Evolutionary conservation across 1,140 invertebrate genomes (phyloP).

Genomic region (Ridgeia piscesae): DNA sequence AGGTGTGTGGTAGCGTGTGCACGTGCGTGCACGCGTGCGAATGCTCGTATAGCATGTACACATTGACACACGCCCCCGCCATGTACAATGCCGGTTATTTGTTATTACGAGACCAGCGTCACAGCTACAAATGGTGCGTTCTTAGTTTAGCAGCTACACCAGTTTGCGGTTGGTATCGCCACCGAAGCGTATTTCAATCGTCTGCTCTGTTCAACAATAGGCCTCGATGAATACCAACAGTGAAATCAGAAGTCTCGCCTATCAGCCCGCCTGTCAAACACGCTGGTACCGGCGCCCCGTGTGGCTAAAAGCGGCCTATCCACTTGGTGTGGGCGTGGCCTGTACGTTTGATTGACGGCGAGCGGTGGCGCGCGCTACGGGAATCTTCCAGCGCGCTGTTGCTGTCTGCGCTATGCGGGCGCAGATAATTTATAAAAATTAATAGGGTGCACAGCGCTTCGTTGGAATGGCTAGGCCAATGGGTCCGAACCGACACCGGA

Average conservation of each 20-base stretch:
- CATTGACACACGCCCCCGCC: neutral
- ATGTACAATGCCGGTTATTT: neutral
- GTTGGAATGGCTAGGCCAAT: neutral
- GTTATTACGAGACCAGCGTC: neutral
- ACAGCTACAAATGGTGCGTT: neutral
- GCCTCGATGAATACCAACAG: neutral
- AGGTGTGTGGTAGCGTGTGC: neutral
- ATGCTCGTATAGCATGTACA: neutral
- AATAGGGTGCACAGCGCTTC: neutral
- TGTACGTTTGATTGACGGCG: neutral
- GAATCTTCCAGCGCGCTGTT: neutral
- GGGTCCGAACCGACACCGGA: neutral
- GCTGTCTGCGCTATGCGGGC: neutral
- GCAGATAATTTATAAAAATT: neutral
- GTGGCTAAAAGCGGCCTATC: neutral
- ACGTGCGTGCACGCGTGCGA: no score
- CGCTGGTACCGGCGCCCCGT: neutral
- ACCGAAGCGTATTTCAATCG: neutral
- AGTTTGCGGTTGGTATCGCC: conserved; percentile 3
- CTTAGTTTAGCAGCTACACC: neutral
- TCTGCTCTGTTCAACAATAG: neutral
- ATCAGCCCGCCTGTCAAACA: neutral
- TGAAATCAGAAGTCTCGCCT: neutral
- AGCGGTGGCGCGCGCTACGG: neutral
- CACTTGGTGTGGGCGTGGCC: neutral